Percentiles rank a stretch among this genome's conserved stretches.
Evolutionary conservation across 1,140 invertebrate genomes (phyloP).

Genomic region (Leucophenga varia): DNA sequence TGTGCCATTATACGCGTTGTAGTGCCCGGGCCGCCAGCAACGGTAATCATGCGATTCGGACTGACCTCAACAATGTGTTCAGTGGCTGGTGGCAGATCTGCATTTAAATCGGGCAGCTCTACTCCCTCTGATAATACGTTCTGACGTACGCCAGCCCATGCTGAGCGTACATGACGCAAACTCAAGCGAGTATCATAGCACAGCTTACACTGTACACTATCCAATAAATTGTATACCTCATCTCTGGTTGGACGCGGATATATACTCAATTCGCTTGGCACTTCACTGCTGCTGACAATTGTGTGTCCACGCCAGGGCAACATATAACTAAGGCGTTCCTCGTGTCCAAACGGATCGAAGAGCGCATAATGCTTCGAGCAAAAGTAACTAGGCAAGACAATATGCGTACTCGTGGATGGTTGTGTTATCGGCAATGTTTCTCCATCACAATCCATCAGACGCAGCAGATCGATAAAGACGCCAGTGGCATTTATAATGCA

Average conservation of each 20-base stretch:
- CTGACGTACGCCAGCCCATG: slow-evolving; percentile 8
- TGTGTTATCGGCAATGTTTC: not conserved
- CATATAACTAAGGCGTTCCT: slow-evolving; percentile 1
- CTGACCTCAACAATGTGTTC: slow-evolving; percentile 4
- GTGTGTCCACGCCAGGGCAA: slow-evolving; percentile 14
- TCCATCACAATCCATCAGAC: not conserved
- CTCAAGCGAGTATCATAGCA: not conserved
- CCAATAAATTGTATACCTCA: slow-evolving; percentile 7
- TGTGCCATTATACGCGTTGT: slow-evolving; percentile 14
- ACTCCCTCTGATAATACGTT: not conserved
- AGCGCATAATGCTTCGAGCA: slow-evolving; percentile 3
- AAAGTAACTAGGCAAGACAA: slow-evolving; percentile 8
- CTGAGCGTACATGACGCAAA: slow-evolving; percentile 7
- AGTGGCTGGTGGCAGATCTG: not conserved
- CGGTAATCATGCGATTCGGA: slow-evolving; percentile 1
- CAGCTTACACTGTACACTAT: slow-evolving; percentile 1
- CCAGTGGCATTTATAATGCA: slow-evolving; percentile 12
- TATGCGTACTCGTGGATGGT: slow-evolving; percentile 4
- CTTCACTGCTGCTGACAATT: slow-evolving; percentile 3
- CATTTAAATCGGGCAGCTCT: too few relatives aligned
- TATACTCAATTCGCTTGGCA: not conserved
- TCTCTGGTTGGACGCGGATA: not conserved
- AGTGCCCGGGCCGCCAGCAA: slow-evolving; percentile 8
- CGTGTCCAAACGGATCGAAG: not conserved
- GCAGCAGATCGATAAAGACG: slow-evolving; percentile 6